A percentile compares a stretch with the other conserved stretches of the same genome.
These are phyloP conservation scores for Stylophora pistillata DNA, from an alignment of 64 coral and sea anemone species.

Conservation along the genomic window DNA sequence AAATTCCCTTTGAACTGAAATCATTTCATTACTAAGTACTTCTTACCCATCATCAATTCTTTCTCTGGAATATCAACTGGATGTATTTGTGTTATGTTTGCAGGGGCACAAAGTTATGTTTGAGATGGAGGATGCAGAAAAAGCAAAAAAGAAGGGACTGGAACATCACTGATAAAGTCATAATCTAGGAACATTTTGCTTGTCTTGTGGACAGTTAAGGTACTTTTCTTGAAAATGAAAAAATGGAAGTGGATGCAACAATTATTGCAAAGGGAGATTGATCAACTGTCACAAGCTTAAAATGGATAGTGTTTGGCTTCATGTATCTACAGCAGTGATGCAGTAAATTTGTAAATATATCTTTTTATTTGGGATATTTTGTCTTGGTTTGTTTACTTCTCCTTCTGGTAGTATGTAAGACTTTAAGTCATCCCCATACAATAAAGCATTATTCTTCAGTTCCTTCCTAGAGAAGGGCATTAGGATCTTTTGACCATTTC, in stretches of 20 bases:
- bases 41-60: background rate
- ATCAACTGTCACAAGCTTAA: background rate
- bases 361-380: background rate
- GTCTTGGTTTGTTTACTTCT: background rate
- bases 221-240: conserved; percentile 12
- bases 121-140: conserved; percentile 40
- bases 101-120: conserved; percentile 34
- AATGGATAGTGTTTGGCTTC: background rate
- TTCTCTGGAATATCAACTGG: background rate
- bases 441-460: background rate
- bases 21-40: too few relatives aligned
- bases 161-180: conserved; percentile 4
- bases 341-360: conserved; percentile 20
- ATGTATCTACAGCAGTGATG: background rate
- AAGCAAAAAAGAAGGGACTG: background rate
- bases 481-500: too few relatives aligned
- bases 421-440: background rate
- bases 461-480: background rate
- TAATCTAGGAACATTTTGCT: background rate
- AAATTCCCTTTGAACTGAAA: too few relatives aligned
- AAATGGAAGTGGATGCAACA: background rate
- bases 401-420: background rate
- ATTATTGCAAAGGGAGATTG: background rate
- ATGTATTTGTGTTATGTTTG: background rate
- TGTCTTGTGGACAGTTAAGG: background rate